Conservation (phyloP, 2,888 invertebrate species). For the Scrobipalpa atriplicella region DNA sequence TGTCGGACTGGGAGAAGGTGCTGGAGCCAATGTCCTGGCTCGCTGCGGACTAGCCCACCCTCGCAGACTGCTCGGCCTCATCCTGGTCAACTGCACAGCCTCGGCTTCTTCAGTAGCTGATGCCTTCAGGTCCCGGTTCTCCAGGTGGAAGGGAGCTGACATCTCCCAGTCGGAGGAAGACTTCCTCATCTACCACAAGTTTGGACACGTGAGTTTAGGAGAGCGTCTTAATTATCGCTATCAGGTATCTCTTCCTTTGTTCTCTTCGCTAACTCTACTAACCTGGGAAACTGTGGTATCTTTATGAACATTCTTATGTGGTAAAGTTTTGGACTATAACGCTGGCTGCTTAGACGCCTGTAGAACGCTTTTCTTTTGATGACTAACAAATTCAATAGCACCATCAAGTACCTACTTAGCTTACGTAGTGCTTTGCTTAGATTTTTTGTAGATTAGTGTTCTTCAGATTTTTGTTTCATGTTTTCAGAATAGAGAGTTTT, state of each 20-base stretch:
- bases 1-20: constrained; percentile 93
- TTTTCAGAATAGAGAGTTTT: background rate
- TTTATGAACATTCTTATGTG: constrained; percentile 10
- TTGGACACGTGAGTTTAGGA: constrained; percentile 91
- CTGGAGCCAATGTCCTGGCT: constrained; percentile 93
- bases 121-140: constrained; percentile 92
- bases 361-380: background rate
- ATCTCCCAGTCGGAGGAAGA: constrained; percentile 95
- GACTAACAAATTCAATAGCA: background rate
- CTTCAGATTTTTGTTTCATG: background rate
- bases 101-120: constrained; percentile 94
- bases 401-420: background rate
- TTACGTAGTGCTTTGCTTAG: constrained; percentile 2
- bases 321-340: background rate
- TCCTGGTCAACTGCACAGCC: constrained; percentile 94
- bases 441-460: background rate
- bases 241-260: constrained; percentile 65
- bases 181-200: constrained; percentile 94
- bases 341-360: background rate
- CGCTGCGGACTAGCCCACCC: constrained; percentile 93
- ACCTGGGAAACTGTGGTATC: constrained; percentile 30
- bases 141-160: constrained; percentile 91
- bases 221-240: constrained; percentile 62
- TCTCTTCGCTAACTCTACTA: constrained; percentile 57
- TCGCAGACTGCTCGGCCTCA: constrained; percentile 88